These are phyloP conservation scores for Adelphocoris suturalis DNA, from an alignment of 2,888 invertebrate species.

Conservation along the genomic window DNA sequence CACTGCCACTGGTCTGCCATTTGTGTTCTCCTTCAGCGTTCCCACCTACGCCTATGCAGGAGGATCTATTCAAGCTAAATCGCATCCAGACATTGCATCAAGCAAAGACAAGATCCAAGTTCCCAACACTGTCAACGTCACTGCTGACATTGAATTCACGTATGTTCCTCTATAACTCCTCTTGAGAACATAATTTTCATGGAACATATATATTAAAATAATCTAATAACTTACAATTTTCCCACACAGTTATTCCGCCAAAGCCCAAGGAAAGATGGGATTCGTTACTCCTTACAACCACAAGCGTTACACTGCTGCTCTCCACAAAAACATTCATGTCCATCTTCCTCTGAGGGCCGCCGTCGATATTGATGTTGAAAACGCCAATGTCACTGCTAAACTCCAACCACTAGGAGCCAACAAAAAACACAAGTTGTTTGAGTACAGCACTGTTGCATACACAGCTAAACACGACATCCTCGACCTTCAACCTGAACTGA, in stretches of 20 bases:
- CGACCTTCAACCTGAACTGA: constrained; percentile 79
- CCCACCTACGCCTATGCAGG: constrained; percentile 82
- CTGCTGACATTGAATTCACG: constrained; percentile 75
- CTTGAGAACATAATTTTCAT: too few relatives aligned
- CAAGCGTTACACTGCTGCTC: too few relatives aligned
- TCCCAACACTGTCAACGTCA: constrained; percentile 79
- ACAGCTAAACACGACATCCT: too few relatives aligned
- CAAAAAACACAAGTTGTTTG: constrained; percentile 80
- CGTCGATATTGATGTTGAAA: constrained; percentile 80
- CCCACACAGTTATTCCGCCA: constrained; percentile 79
- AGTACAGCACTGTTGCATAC: constrained; percentile 84
- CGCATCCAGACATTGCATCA: constrained; percentile 77
- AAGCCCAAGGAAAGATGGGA: constrained; percentile 83
- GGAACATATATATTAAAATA: too few relatives aligned
- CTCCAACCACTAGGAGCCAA: constrained; percentile 80
- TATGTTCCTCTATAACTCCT: too few relatives aligned
- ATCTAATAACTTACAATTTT: too few relatives aligned
- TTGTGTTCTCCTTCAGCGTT: constrained; percentile 83
- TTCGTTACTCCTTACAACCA: too few relatives aligned
- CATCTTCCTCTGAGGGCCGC: constrained; percentile 83
- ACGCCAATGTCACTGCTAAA: constrained; percentile 79
- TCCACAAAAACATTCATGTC: constrained; percentile 82
- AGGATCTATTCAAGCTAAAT: constrained; percentile 80
- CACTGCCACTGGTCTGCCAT: constrained; percentile 86
- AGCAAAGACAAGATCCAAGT: constrained; percentile 75